phyloP scores from a whole-genome alignment of 2,797 vertebrate genomes.

The Labeo calbasu region DNA sequence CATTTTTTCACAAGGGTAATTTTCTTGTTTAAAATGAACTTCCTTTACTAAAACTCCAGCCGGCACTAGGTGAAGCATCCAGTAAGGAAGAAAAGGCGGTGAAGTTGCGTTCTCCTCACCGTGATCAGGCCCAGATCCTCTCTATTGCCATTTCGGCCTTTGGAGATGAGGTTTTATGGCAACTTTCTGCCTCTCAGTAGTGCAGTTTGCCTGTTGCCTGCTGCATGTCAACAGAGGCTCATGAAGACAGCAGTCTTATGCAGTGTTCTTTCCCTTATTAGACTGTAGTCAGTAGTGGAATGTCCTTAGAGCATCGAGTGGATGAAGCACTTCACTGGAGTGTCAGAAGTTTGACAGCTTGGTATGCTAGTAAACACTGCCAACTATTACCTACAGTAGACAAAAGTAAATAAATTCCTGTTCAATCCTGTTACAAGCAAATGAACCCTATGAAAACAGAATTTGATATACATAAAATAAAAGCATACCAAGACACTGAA shows the following conservation, averaged over 20 bases:
- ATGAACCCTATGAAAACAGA: not conserved
- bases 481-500: constrained; percentile 18
- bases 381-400: not conserved
- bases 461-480: not conserved
- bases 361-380: not conserved
- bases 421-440: not conserved
- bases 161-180: constrained; percentile 49
- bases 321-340: constrained; percentile 23
- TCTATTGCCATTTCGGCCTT: constrained; percentile 45
- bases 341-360: constrained; percentile 36
- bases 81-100: constrained; percentile 42
- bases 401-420: not conserved
- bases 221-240: constrained; percentile 46
- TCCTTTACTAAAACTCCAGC: constrained; percentile 55
- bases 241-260: not conserved
- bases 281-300: not conserved
- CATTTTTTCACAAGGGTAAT: not conserved
- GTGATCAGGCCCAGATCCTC: constrained; percentile 31
- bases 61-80: constrained; percentile 33
- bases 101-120: constrained; percentile 43
- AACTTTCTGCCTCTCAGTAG: constrained; percentile 32
- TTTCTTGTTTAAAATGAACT: constrained; percentile 32
- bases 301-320: not conserved
- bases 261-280: not conserved
- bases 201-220: constrained; percentile 19